Evolutionary conservation across 1,140 invertebrate genomes (phyloP), one percentile per base, ranked within the genome.

Genomic region (Caerostris extrusa): DNA sequence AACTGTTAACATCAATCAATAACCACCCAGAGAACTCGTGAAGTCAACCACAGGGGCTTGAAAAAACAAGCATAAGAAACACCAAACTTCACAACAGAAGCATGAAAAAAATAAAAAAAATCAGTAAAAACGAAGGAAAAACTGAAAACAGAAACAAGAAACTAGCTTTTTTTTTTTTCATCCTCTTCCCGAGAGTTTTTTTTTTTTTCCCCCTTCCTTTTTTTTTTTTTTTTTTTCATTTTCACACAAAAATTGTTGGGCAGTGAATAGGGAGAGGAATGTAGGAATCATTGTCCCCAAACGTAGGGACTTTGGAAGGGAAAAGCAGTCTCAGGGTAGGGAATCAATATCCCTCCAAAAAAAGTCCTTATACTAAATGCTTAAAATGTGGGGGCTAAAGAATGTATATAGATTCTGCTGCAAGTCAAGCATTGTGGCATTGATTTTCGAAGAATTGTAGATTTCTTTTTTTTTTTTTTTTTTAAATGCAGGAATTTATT

Each of bases 1-100:
- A 87, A n/a, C 85, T 19, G 58, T 61, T 90, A 82, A 82, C 56
- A 34, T 69, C 55, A 61, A 91, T 91, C 90, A 91, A 91, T 91
- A 34, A 50, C 58, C 82, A 56, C 12, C 90, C 77, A 12, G 5
- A 6, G 77, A 91, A 82, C 14, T 58, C 53, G 57, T 82, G 56
- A 82, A 91, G 90, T 91, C 90, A 82, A 91, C 90, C 90, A 17
- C 90, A 91, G 55, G 56, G 69, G 56, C 56, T 10, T 14, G 55
- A 69, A 67, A 89, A 14, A 7, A 87, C 58, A 14, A 60, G 17
- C 19, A 85, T 58, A 83, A 91, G 69, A 10, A 6, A 50, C 19
- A 7, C 8, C 34, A 12, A 77, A 34, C 34, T 50, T n/a, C 12
- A 17, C 10, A 57, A 50, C 12, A 56, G 3, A 58, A 71, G 55